phyloP scores from a whole-genome alignment of 2,888 invertebrate genomes.

The Drosophila neotestacea region DNA sequence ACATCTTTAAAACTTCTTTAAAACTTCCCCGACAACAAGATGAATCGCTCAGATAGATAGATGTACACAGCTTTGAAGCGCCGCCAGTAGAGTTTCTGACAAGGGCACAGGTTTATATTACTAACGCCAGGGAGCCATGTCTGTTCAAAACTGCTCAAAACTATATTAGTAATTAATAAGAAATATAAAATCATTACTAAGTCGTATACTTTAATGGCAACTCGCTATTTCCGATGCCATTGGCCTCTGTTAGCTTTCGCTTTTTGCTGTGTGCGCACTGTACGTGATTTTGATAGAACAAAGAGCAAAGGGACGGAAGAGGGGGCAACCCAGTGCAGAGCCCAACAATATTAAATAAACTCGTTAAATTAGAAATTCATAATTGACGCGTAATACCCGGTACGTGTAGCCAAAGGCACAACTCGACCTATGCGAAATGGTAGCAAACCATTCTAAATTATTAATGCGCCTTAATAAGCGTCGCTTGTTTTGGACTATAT shows the following conservation, averaged over 20 bases:
- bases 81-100: conserved; percentile 17
- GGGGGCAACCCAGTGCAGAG: background rate
- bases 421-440: conserved; percentile 49
- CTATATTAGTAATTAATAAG: conserved; percentile 45
- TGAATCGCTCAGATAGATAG: conserved; percentile 43
- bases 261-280: conserved; percentile 61
- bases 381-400: conserved; percentile 71
- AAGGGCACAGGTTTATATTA: background rate
- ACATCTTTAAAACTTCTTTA: background rate
- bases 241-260: conserved; percentile 82
- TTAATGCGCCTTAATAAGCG: conserved; percentile 69
- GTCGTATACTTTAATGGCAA: conserved; percentile 15
- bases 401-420: conserved; percentile 41
- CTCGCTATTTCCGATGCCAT: conserved; percentile 76
- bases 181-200: conserved; percentile 36
- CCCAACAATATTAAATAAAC: conserved; percentile 16
- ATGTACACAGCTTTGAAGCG: conserved; percentile 33
- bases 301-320: conserved; percentile 5
- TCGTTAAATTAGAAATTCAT: conserved; percentile 74
- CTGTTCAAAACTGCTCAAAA: conserved; percentile 6
- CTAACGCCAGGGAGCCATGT: conserved; percentile 33
- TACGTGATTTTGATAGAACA: conserved; percentile 69
- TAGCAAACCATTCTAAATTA: conserved; percentile 73
- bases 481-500: conserved; percentile 45
- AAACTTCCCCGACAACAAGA: conserved; percentile 18